Conservation (phyloP, 1,140 invertebrate genomes). For the Diorhabda carinulata region DNA sequence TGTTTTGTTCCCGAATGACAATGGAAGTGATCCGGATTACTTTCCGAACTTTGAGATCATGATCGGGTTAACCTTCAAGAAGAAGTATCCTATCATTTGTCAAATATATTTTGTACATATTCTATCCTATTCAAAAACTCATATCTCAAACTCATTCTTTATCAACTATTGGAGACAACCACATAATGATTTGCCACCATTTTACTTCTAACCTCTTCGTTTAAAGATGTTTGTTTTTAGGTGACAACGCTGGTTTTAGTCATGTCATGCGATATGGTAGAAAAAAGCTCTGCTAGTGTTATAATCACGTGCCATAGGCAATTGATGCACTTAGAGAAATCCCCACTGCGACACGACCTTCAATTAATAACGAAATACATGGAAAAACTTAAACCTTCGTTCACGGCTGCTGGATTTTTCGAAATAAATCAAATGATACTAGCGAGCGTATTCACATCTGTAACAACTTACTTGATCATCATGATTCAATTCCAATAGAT, state of each 20-base stretch:
- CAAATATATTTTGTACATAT: no score
- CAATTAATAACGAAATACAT: conserved; percentile 4
- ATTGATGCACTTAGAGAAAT: neutral
- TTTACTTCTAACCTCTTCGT: no score
- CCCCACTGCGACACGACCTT: neutral
- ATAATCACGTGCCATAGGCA: conserved; percentile 3
- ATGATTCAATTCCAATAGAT: conserved; percentile 8
- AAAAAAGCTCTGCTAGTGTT: conserved; percentile 4
- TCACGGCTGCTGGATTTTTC: conserved; percentile 15
- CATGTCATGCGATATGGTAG: conserved; percentile 5
- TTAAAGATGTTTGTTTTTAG: conserved; percentile 5
- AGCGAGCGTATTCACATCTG: neutral
- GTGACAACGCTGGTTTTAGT: neutral
- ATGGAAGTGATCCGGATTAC: no score
- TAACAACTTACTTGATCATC: conserved; percentile 10
- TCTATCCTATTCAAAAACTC: no score
- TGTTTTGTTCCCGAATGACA: no score
- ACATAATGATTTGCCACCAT: no score
- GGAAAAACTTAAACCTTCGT: conserved; percentile 6
- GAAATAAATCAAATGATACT: conserved; percentile 3
- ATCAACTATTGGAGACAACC: no score
- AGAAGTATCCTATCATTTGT: no score
- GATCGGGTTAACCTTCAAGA: no score
- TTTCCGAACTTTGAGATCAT: no score
- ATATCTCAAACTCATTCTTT: no score